A percentile compares a stretch with the other conserved stretches of the same genome.
Evolutionary conservation across 2,888 invertebrate species (phyloP).

Genomic region (Eustalomyia histrio): DNA sequence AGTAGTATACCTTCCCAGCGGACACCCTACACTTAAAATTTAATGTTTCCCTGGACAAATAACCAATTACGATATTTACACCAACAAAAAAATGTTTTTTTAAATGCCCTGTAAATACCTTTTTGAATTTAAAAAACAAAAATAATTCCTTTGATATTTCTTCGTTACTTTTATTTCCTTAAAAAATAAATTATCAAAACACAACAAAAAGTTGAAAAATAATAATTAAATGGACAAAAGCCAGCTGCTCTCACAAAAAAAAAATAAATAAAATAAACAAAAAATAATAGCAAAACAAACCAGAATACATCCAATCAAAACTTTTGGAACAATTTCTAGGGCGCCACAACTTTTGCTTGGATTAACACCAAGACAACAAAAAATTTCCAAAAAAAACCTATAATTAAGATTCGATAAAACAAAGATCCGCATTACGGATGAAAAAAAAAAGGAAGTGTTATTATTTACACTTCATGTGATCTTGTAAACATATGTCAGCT

Average conservation of each 20-base stretch:
- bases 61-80: no score
- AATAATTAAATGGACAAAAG: not conserved
- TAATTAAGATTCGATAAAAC: not conserved
- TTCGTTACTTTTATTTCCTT: constrained; percentile 3
- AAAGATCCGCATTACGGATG: constrained; percentile 13
- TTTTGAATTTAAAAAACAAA: no score
- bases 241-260: not conserved
- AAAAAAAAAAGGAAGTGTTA: constrained; percentile 41
- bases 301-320: not conserved
- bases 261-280: not conserved
- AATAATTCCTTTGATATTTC: not conserved
- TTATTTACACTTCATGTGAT: constrained; percentile 48
- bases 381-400: not conserved
- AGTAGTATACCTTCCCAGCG: no score
- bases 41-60: no score
- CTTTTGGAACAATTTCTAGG: constrained; percentile 1
- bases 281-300: not conserved
- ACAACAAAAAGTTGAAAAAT: not conserved
- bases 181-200: constrained; percentile 13
- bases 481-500: constrained; percentile 35
- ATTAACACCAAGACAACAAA: not conserved
- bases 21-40: no score
- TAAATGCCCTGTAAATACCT: no score
- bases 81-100: no score
- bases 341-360: not conserved